phyloP scores from a whole-genome alignment of 2,797 vertebrate genomes.

The Steatocranus sp. region DNA sequence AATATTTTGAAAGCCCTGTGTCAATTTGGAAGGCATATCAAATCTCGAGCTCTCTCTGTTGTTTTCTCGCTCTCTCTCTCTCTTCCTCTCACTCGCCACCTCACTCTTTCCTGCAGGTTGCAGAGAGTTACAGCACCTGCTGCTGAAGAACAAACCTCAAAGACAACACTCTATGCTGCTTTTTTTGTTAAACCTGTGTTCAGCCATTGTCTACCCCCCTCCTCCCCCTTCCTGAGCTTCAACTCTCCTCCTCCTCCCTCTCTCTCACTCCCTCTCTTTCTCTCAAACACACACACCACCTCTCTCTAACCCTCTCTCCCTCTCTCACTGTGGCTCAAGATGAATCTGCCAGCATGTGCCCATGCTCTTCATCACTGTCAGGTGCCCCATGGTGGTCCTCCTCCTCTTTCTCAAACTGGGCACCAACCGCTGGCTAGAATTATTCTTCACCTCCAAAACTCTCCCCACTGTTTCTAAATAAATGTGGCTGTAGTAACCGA shows the following conservation, averaged over 20 bases:
- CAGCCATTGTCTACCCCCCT: conserved; percentile 52
- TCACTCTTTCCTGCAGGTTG: conserved; percentile 39
- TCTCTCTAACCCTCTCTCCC: conserved; percentile 10
- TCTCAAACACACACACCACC: not conserved
- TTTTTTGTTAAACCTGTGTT: conserved; percentile 69
- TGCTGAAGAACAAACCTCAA: conserved; percentile 53
- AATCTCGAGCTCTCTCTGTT: conserved; percentile 27
- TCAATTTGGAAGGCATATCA: conserved; percentile 47
- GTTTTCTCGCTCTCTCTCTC: not conserved
- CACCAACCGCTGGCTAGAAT: conserved; percentile 86
- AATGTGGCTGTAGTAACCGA: conserved; percentile 81
- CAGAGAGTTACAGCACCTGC: conserved; percentile 37
- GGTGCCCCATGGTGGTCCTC: conserved; percentile 81
- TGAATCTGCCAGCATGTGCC: conserved; percentile 82
- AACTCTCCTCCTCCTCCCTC: conserved; percentile 7
- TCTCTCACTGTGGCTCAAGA: conserved; percentile 67
- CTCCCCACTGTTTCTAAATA: conserved; percentile 89
- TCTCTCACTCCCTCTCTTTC: not conserved
- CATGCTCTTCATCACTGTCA: conserved; percentile 86
- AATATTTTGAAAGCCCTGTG: conserved; percentile 47
- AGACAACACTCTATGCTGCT: conserved; percentile 57
- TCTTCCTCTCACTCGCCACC: not conserved
- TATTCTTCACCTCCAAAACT: conserved; percentile 84
- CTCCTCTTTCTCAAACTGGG: conserved; percentile 81
- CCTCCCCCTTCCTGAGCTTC: conserved; percentile 11